phyloP scores from a whole-genome alignment of 2,797 vertebrate genomes.

The Danio albolineatus region DNA sequence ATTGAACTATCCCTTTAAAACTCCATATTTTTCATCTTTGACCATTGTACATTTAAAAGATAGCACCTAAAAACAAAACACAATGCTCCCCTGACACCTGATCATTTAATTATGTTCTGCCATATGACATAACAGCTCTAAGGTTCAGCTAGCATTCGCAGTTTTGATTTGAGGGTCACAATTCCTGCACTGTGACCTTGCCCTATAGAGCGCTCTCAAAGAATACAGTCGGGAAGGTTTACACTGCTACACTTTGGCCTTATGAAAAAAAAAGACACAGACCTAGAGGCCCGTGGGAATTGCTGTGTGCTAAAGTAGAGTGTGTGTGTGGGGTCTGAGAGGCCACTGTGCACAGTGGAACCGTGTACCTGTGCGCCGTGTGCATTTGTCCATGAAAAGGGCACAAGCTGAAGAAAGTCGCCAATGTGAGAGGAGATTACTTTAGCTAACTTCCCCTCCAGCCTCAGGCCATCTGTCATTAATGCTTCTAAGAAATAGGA shows the following conservation, averaged over 20 bases:
- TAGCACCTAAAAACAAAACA: not conserved
- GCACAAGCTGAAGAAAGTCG: conserved; percentile 24
- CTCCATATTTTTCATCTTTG: too few relatives aligned
- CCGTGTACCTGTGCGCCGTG: conserved; percentile 6
- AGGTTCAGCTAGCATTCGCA: not conserved
- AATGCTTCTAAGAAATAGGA: not conserved
- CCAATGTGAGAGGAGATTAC: conserved; percentile 7
- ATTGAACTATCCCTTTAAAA: too few relatives aligned
- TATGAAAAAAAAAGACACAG: conserved; percentile 15
- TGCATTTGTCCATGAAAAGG: conserved; percentile 48
- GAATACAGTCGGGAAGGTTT: conserved; percentile 7
- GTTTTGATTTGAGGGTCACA: not conserved
- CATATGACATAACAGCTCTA: not conserved
- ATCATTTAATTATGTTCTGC: not conserved
- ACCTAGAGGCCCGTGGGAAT: not conserved
- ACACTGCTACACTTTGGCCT: conserved; percentile 9
- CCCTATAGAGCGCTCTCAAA: not conserved
- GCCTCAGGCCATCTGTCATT: not conserved
- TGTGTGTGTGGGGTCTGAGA: conserved; percentile 17
- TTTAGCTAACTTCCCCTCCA: conserved; percentile 4
- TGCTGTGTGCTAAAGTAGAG: conserved; percentile 9
- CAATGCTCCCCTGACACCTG: not conserved
- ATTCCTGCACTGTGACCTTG: not conserved
- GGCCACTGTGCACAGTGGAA: not conserved
- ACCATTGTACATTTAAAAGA: not conserved